These are phyloP conservation scores for Poecilia velifera DNA, from an alignment of 2,797 vertebrate genomes.

Conservation along the genomic window DNA sequence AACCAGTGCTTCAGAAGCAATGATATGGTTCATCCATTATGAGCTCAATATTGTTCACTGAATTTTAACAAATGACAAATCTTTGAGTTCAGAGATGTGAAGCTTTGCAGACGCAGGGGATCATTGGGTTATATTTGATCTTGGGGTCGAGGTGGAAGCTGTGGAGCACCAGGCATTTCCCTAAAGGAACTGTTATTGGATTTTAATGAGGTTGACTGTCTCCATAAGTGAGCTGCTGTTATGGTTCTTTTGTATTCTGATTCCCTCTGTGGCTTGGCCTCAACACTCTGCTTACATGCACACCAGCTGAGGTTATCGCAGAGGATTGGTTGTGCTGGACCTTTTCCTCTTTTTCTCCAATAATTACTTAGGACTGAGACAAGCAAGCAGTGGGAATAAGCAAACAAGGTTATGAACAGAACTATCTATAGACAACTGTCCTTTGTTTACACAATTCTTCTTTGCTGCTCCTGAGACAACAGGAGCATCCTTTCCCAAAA, in stretches of 20 bases:
- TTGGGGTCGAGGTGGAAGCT: conserved; percentile 32
- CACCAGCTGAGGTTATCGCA: conserved; percentile 20
- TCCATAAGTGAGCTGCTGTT: conserved; percentile 49
- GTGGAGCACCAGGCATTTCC: conserved; percentile 30
- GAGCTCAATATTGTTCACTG: conserved; percentile 12
- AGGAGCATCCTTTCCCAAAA: conserved; percentile 2
- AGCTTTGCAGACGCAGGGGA: conserved; percentile 41
- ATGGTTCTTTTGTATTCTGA: conserved; percentile 52
- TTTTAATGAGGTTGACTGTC: conserved; percentile 73
- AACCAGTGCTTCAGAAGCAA: neutral
- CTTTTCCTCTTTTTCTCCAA: conserved; percentile 40
- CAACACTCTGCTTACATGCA: conserved; percentile 38
- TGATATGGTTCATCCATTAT: neutral
- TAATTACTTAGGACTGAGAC: conserved; percentile 60
- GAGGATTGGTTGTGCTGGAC: conserved; percentile 34
- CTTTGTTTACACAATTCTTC: conserved; percentile 49
- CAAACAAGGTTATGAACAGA: conserved; percentile 53
- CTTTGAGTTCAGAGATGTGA: conserved; percentile 17
- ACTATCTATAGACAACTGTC: conserved; percentile 50
- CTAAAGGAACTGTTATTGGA: conserved; percentile 71
- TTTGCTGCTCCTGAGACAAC: conserved; percentile 24
- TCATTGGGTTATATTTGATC: conserved; percentile 67
- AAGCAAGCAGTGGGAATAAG: conserved; percentile 49
- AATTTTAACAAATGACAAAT: conserved; percentile 26
- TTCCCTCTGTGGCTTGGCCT: conserved; percentile 27